Conservation (phyloP, 2,888 invertebrate genomes). For the Agriotes lineatus region DNA sequence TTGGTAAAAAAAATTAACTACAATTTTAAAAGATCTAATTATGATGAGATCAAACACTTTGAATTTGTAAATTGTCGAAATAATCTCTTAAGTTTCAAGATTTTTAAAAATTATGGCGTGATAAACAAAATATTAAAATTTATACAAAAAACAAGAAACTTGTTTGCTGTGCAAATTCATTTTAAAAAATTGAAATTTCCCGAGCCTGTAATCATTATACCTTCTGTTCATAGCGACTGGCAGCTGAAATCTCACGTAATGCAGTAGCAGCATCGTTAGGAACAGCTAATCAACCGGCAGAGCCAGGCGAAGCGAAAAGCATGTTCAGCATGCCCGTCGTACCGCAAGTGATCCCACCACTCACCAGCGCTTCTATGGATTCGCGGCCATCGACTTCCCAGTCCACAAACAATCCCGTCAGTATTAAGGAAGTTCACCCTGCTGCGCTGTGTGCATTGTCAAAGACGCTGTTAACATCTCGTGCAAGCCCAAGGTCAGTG, state of each 20-base stretch:
- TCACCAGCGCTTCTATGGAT: slow-evolving; percentile 12
- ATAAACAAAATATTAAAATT: no score
- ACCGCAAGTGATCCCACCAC: slow-evolving; percentile 36
- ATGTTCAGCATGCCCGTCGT: slow-evolving; percentile 54
- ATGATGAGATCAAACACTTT: no score
- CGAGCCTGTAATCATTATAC: no score
- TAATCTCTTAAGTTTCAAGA: no score
- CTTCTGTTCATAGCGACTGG: slow-evolving; percentile 69
- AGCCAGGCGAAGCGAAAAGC: slow-evolving; percentile 55
- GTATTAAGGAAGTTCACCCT: slow-evolving; percentile 32
- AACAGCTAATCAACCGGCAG: slow-evolving; percentile 48
- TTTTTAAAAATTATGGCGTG: no score
- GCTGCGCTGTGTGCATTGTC: slow-evolving; percentile 15
- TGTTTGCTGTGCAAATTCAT: not conserved
- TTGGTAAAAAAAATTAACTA: no score
- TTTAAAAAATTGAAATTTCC: no score
- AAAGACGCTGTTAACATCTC: slow-evolving; percentile 20
- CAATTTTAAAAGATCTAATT: no score
- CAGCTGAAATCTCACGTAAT: slow-evolving; percentile 78
- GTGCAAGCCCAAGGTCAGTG: slow-evolving; percentile 16
- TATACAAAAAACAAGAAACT: no score
- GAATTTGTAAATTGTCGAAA: no score
- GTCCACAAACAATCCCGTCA: not conserved
- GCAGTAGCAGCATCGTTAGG: slow-evolving; percentile 70
- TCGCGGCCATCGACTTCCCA: slow-evolving; percentile 32